phyloP scores from a whole-genome alignment of 2,113 vertebrate species.

The Megaceryle torquata region DNA sequence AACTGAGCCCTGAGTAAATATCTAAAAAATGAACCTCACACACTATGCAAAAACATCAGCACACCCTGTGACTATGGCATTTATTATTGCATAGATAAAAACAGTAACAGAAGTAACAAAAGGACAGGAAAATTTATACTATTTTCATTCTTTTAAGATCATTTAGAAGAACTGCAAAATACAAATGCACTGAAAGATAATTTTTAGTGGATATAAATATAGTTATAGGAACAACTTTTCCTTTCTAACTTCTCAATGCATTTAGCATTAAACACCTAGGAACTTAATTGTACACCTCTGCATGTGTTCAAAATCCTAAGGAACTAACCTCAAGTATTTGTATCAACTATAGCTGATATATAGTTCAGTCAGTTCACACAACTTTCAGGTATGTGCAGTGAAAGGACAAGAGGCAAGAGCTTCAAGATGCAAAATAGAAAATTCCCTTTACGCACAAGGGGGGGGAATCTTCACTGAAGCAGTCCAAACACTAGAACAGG shows the following conservation, averaged over 20 bases:
- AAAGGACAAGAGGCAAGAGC: not conserved
- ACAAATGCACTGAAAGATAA: not conserved
- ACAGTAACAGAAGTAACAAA: not conserved
- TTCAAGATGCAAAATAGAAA: not conserved
- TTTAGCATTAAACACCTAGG: not conserved
- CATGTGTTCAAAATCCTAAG: not conserved
- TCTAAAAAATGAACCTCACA: not conserved
- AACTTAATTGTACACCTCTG: not conserved
- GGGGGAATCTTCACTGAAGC: not conserved
- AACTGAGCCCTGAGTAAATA: not conserved
- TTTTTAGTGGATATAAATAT: not conserved
- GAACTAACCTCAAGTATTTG: not conserved
- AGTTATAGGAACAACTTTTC: not conserved
- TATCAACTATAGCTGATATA: not conserved
- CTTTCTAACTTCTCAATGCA: not conserved
- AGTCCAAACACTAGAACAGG: not conserved
- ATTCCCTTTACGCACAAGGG: not conserved
- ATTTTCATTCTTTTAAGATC: not conserved
- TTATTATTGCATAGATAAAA: not conserved
- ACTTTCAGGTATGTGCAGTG: not conserved
- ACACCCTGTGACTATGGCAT: not conserved
- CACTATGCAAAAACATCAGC: not conserved
- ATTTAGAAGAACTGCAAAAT: not conserved
- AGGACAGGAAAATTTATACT: not conserved
- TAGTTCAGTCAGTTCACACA: not conserved